Base-by-base conservation (phyloP, 1,140 invertebrate species). In the Campoletis sonorensis region DNA sequence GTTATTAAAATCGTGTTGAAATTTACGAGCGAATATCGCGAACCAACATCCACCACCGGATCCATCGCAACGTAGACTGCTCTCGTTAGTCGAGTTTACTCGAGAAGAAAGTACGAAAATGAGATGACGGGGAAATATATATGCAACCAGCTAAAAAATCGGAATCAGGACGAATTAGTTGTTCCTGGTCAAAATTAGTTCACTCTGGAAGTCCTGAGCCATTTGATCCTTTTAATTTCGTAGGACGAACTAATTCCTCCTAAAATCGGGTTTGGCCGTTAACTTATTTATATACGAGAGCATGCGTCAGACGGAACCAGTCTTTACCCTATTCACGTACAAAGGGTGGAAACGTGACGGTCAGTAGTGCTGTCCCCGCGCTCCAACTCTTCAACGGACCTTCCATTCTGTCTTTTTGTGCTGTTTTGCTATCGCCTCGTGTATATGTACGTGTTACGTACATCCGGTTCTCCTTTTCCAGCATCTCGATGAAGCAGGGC, bases 401-500 rank as follows among this genome's bases (percentile, higher is more conserved):
- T 27, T 70, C 30, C 26, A 5, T n/a, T 70, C 67, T 33, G 4
- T 70, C 67, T 82, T 78, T 70, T 27, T 33, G 8, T 13, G 11
- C 67, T 70, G n/a, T 71, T 37, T 67, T 11, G 4, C 49, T 61
- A 7, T 15, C 18, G 7, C 67, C n/a, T 18, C 4, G 3, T 15
- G 13, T 49, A 81, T 82, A 68, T 73, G 83, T 82, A 21, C 73
- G 82, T 61, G 16, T 23, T 16, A 27, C 21, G 67, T 30, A 68
- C 79, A 68, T 81, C 54, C 79, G 79, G 81, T 81, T 58, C 82
- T 86, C 85, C 84, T 85, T 84, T 86, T 87, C 85, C 90, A 91
- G 89, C 90, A 90, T 91, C 89, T 86, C 86, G 85, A 86, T 87
- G 84, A 86, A 86, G 83, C 84, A 54, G 68, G 68, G 81, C 76